Percentiles rank a stretch among this genome's conserved stretches.
Conservation (phyloP, 2,113 vertebrate species). For the Amblyopsis rosae region DNA sequence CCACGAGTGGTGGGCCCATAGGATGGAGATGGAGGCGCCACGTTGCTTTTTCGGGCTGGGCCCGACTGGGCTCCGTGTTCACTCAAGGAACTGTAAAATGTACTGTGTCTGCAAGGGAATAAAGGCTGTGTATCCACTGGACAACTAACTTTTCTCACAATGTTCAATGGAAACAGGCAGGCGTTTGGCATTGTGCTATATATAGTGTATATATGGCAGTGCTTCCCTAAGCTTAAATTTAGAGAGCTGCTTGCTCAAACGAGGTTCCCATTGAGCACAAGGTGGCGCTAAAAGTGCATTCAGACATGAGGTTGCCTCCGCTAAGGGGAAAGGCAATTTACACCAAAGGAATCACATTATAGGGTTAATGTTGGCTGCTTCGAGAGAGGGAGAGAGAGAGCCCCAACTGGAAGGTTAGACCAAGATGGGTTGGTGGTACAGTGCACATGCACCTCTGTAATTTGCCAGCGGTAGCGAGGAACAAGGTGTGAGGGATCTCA, state of each 20-base stretch:
- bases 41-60: too few relatives aligned
- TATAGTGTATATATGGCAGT: background rate
- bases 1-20: too few relatives aligned
- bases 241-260: background rate
- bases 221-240: background rate
- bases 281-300: background rate
- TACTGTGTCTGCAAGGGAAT: constrained; percentile 3
- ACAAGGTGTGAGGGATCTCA: constrained; percentile 34
- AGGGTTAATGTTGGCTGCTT: too few relatives aligned
- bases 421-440: too few relatives aligned
- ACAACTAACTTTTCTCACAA: background rate
- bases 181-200: constrained; percentile 11
- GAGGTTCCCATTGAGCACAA: background rate
- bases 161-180: constrained; percentile 1
- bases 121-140: constrained; percentile 39
- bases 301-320: too few relatives aligned
- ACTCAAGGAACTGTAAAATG: constrained; percentile 1
- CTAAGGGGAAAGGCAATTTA: background rate
- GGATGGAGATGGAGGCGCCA: too few relatives aligned
- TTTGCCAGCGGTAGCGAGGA: constrained; percentile 22
- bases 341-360: background rate
- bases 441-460: constrained; percentile 37
- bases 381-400: too few relatives aligned
- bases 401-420: too few relatives aligned
- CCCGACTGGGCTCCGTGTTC: too few relatives aligned